These are phyloP conservation scores for Hippocampus barbouri DNA, from an alignment of 2,113 vertebrate species.

Conservation along the genomic window DNA sequence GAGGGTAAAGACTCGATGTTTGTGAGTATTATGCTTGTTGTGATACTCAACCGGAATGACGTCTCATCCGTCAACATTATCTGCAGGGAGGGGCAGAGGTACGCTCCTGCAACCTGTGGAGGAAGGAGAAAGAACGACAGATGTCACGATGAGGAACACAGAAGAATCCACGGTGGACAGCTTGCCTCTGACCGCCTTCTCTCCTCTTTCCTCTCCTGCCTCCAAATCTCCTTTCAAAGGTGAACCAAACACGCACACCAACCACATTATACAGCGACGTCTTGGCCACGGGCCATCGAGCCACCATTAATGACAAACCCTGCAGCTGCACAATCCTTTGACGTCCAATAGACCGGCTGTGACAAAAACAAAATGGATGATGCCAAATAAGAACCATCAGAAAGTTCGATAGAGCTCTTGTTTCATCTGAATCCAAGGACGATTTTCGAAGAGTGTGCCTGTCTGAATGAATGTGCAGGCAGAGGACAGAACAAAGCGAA, in stretches of 20 bases:
- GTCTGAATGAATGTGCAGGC: constrained; percentile 14
- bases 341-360: not conserved
- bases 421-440: not conserved
- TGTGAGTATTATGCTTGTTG: no score
- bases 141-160: not conserved
- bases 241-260: constrained; percentile 13
- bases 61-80: not conserved
- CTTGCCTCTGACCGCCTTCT: not conserved
- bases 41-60: not conserved
- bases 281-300: no score
- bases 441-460: no score
- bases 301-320: not conserved
- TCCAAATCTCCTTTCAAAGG: constrained; percentile 50
- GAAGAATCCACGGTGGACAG: constrained; percentile 1
- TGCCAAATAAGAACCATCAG: not conserved
- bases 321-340: not conserved
- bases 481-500: constrained; percentile 58
- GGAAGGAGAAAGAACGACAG: constrained; percentile 5
- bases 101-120: constrained; percentile 31
- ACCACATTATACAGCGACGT: not conserved
- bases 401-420: not conserved
- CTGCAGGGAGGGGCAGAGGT: constrained; percentile 39
- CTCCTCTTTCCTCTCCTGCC: constrained; percentile 22
- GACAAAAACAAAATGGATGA: no score
- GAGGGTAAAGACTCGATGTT: no score